These are phyloP conservation scores for Hippocampus zosterae DNA, from an alignment of 2,113 vertebrate species.

Conservation along the genomic window DNA sequence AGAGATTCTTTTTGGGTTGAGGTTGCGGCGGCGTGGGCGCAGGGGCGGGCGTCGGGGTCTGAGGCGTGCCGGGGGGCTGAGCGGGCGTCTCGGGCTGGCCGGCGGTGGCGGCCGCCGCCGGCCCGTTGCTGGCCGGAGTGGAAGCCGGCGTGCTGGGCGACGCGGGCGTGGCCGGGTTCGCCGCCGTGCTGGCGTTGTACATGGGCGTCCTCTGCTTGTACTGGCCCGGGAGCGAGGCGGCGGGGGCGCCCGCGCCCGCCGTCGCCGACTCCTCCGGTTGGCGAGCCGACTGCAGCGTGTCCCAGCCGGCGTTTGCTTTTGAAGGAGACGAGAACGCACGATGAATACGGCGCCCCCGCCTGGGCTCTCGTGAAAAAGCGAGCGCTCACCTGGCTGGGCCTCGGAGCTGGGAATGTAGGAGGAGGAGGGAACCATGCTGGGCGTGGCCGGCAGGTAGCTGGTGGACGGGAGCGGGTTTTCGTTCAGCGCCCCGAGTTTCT, in stretches of 20 bases:
- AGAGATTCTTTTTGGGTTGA: conserved; percentile 87
- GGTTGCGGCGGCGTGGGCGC: conserved; percentile 57
- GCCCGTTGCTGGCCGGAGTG: conserved; percentile 79
- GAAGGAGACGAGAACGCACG: not conserved
- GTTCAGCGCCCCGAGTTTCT: conserved; percentile 93
- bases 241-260: conserved; percentile 64
- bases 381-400: conserved; percentile 68
- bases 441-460: conserved; percentile 93
- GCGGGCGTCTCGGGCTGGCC: conserved; percentile 78
- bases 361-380: not conserved
- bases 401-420: conserved; percentile 93
- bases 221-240: conserved; percentile 80
- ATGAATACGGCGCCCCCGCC: not conserved
- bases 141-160: conserved; percentile 82
- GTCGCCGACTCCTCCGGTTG: conserved; percentile 83
- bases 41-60: conserved; percentile 56
- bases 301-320: conserved; percentile 71
- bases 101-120: conserved; percentile 73
- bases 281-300: conserved; percentile 81
- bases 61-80: conserved; percentile 77
- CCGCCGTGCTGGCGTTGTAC: conserved; percentile 86
- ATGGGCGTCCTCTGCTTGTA: conserved; percentile 94
- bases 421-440: conserved; percentile 93
- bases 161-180: conserved; percentile 73
- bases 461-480: conserved; percentile 94